Evolutionary conservation across 2,888 invertebrate genomes (phyloP).

Genomic region (Nemoura dubitans): DNA sequence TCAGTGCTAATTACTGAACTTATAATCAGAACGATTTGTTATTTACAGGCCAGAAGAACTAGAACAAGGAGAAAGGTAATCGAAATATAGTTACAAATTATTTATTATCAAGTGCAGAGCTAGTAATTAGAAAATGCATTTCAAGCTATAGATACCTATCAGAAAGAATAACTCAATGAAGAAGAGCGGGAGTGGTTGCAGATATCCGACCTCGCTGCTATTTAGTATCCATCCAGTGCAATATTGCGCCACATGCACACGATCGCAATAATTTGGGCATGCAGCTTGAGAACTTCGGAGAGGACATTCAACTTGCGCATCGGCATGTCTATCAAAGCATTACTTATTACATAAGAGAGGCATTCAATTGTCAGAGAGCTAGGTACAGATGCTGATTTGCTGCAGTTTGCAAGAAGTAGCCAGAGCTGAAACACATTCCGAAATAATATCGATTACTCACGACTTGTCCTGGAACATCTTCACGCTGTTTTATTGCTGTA

Average conservation of each 20-base stretch:
- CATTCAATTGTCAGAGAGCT: neutral
- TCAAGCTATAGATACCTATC: too few species aligned
- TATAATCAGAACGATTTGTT: too few species aligned
- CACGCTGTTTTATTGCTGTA: constrained; percentile 29
- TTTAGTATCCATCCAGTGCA: neutral
- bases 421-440: constrained; percentile 27
- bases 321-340: neutral
- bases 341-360: neutral
- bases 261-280: neutral
- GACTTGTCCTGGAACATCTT: constrained; percentile 42
- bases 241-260: neutral
- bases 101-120: too few species aligned
- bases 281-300: neutral
- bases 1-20: too few species aligned
- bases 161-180: too few species aligned
- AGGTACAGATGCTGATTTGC: neutral
- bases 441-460: constrained; percentile 38
- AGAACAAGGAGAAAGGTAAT: too few species aligned
- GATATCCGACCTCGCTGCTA: too few species aligned
- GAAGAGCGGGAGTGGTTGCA: too few species aligned
- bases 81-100: too few species aligned
- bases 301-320: neutral
- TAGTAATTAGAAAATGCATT: too few species aligned
- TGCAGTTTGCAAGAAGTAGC: neutral
- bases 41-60: too few species aligned